Evolutionary conservation across 2,888 invertebrate genomes (phyloP), one percentile per base, ranked within the genome.

Genomic region (Hypomecis punctinalis): DNA sequence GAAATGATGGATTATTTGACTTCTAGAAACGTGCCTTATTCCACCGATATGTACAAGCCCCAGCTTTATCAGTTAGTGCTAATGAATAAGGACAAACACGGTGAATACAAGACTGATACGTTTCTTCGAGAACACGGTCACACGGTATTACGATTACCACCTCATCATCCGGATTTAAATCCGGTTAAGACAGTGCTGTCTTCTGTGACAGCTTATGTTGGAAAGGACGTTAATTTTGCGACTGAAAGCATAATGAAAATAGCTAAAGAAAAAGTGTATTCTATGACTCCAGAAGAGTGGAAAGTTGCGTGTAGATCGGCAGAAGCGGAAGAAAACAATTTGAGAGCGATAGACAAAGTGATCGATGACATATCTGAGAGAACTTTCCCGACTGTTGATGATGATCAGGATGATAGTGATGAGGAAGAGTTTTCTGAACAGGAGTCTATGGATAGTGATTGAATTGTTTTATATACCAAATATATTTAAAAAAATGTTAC

Each of bases 1-100:
- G 78, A 79, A 45, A 76, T 79, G 72, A 76, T 78, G 75, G 79
- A 80, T 55, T 78, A 75, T 61, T 64, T 80, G 47, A 73, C 76
- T 37, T 71, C 72, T 3, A 72, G 75, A 62, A 75, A 76, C 42
- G 73, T 80, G 66, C 78, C 78, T 64, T 75, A 75, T 53, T 63
- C 77, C 0, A 58, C 68, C 5, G 76, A 76, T 51, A 78, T 78
- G 78, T 78, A 78, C 59, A 78, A 78, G 62, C 68, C 77, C 5
- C 77, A 79, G 39, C 39, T 79, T 1, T 77, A 78, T 55, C 78
- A 78, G 63, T 65, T 79, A 65, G 73, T 79, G 0, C 59, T 74
- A 63, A 69, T 76, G 60, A 69, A 75, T 54, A 77, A 77, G 62
- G 78, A 78, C 60, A 78, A 75, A 69, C 70, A 73, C 61, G 68